Base-by-base conservation (phyloP, 2,888 invertebrate genomes). In the Bibio marci region DNA sequence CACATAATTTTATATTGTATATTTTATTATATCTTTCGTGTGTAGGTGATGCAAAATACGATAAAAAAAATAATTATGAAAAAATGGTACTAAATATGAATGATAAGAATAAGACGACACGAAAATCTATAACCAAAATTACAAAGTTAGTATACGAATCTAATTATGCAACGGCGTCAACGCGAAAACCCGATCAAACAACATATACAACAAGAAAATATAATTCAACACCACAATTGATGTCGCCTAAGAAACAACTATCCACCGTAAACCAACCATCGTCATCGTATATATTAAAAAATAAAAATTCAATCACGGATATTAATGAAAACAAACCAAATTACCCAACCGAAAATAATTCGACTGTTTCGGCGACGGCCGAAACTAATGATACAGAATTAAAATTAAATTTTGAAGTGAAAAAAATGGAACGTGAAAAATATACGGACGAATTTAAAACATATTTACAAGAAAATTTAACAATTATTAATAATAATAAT, bases 371-470 rank as follows among this genome's bases (percentile, higher is more conserved):
- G n/a, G n/a, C n/a, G n/a, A n/a, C n/a, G n/a, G n/a, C n/a, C n/a
- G n/a, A n/a, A n/a, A n/a, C n/a, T 25, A 17, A 14, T 4, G n/a
- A 31, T 14, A 15, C 30, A 30, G n/a, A 31, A 31, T 15, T n/a
- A 31, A 8, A 8, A 15, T 6, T 31, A 4, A 45, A 49, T 22
- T 50, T 50, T 41, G 41, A 44, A 17, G 47, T 49, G 37, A 52
- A 49, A 37, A 51, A 50, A 38, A 31, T 45, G 11, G 50, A 53
- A 36, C 46, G 49, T 4, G 47, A 52, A 30, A 45, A 46, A 37
- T 51, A 52, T 41, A 47, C 49, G 5, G 43, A 45, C 34, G 50
- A 49, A 47, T 49, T 52, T 37, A 47, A 50, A 38, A 13, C 10
- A 12, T 31, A 6, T 31, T 14, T 27, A 13, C 18, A 30, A 19